A percentile compares a stretch with the other conserved stretches of the same genome.
These are phyloP conservation scores for Lithophane semibrunnea DNA, from an alignment of 2,888 invertebrate genomes.

Conservation along the genomic window DNA sequence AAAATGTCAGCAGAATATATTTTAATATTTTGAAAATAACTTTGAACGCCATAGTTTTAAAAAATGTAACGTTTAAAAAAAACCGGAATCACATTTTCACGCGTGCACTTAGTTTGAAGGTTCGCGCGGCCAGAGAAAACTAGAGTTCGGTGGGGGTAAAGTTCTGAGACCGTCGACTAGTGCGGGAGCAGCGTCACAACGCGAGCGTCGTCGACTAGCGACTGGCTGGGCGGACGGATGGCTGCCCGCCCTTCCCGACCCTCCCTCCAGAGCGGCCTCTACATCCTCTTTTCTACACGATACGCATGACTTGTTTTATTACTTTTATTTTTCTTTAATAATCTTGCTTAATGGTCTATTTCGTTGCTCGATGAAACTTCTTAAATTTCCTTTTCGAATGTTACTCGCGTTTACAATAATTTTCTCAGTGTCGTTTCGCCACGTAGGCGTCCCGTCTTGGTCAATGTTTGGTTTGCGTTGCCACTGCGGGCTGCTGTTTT, in stretches of 20 bases:
- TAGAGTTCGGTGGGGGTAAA: slow-evolving; percentile 64
- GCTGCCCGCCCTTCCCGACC: slow-evolving; percentile 76
- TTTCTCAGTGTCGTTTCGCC: slow-evolving; percentile 65
- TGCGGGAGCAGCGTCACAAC: slow-evolving; percentile 61
- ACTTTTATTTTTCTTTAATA: slow-evolving; percentile 89
- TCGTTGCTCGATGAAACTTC: slow-evolving; percentile 83
- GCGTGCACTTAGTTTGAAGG: slow-evolving; percentile 59
- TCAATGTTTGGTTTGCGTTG: slow-evolving; percentile 39
- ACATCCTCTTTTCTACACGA: slow-evolving; percentile 79
- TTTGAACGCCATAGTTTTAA: slow-evolving; percentile 72
- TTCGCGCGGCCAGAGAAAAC: slow-evolving; percentile 57
- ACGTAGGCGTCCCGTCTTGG: slow-evolving; percentile 48
- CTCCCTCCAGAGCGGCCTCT: slow-evolving; percentile 72
- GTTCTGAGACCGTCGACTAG: slow-evolving; percentile 60
- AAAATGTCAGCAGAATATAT: slow-evolving; percentile 71
- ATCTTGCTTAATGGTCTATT: slow-evolving; percentile 87
- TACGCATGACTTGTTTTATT: slow-evolving; percentile 87
- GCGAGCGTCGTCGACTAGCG: slow-evolving; percentile 76
- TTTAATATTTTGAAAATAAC: slow-evolving; percentile 73
- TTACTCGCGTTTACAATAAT: slow-evolving; percentile 73
- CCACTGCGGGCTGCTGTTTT: slow-evolving; percentile 17
- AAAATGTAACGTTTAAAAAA: slow-evolving; percentile 25
- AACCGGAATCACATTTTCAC: slow-evolving; percentile 70
- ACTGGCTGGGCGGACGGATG: slow-evolving; percentile 74
- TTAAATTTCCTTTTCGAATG: slow-evolving; percentile 79